phyloP scores from a whole-genome alignment of 1,140 invertebrate genomes.

The Scaptodrosophila lebanonensis region DNA sequence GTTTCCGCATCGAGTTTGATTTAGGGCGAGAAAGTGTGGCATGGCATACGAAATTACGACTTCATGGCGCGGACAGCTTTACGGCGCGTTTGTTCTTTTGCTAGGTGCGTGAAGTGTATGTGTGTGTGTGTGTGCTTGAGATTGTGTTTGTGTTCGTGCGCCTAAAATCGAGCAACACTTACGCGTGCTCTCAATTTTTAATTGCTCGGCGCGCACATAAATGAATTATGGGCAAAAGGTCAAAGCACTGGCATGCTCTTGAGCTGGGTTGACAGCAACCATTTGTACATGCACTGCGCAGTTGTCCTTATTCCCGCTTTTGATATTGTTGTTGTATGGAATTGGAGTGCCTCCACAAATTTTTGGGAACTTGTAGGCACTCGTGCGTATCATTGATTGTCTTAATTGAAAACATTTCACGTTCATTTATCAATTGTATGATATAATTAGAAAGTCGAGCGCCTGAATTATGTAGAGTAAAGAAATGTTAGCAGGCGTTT shows the following conservation, averaged over 20 bases:
- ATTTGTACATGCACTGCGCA: too few relatives aligned
- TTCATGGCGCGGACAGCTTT: constrained; percentile 51
- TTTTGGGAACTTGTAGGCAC: neutral
- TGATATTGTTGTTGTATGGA: too few relatives aligned
- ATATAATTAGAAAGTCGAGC: too few relatives aligned
- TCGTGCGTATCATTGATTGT: constrained; percentile 18
- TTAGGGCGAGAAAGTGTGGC: constrained; percentile 57
- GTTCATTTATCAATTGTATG: too few relatives aligned
- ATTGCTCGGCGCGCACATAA: constrained; percentile 50
- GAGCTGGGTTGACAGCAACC: constrained; percentile 18
- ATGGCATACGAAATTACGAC: constrained; percentile 60
- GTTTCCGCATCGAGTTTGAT: constrained; percentile 65
- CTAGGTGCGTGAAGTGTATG: constrained; percentile 47
- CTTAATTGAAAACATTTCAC: too few relatives aligned
- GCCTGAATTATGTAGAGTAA: too few relatives aligned
- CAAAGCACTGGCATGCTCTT: constrained; percentile 20
- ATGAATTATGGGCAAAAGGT: constrained; percentile 66
- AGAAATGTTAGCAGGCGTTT: too few relatives aligned
- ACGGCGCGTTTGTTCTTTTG: constrained; percentile 21
- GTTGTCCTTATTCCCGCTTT: too few relatives aligned
- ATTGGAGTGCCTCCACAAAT: too few relatives aligned
- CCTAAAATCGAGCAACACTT: constrained; percentile 31
- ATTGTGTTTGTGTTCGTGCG: constrained; percentile 33
- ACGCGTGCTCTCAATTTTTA: constrained; percentile 67
- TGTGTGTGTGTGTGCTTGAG: constrained; percentile 47